These are phyloP conservation scores for Drosophila lacteicornis DNA, from an alignment of 1,140 invertebrate genomes.

Conservation along the genomic window DNA sequence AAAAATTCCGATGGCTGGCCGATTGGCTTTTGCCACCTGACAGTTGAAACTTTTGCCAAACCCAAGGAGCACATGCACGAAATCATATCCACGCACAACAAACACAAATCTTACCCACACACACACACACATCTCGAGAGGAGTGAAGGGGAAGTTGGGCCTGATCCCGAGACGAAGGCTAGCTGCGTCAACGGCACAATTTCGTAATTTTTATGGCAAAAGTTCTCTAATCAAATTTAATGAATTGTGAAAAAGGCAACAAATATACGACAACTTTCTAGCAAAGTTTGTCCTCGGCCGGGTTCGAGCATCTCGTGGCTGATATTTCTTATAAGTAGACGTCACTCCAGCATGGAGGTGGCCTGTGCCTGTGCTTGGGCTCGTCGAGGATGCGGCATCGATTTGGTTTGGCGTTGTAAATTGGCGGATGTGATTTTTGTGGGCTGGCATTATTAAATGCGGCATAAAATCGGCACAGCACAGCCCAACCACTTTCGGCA, in stretches of 20 bases:
- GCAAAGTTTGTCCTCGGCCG: conserved; percentile 71
- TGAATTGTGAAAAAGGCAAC: conserved; percentile 84
- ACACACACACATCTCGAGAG: conserved; percentile 26
- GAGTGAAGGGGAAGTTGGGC: conserved; percentile 19
- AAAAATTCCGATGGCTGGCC: conserved; percentile 69
- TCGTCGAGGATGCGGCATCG: conserved; percentile 56
- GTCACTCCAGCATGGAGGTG: conserved; percentile 49
- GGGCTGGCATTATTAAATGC: conserved; percentile 81
- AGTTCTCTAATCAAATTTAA: conserved; percentile 84
- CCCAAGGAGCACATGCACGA: conserved; percentile 63
- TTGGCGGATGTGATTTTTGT: conserved; percentile 82
- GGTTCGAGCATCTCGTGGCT: conserved; percentile 38
- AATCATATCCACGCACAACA: conserved; percentile 82
- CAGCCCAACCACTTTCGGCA: conserved; percentile 38
- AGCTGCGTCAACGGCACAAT: conserved; percentile 81
- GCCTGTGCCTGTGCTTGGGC: neutral
- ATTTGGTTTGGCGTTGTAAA: conserved; percentile 77
- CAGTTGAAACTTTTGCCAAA: conserved; percentile 71
- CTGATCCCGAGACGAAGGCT: conserved; percentile 60
- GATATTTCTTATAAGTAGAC: conserved; percentile 81
- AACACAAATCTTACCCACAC: conserved; percentile 72
- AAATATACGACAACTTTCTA: conserved; percentile 83
- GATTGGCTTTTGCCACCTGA: conserved; percentile 81
- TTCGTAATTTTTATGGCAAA: conserved; percentile 84
- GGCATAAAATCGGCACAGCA: conserved; percentile 71